Evolutionary conservation across 1,140 invertebrate genomes (phyloP).

Genomic region (Pogonomyrmex californicus): DNA sequence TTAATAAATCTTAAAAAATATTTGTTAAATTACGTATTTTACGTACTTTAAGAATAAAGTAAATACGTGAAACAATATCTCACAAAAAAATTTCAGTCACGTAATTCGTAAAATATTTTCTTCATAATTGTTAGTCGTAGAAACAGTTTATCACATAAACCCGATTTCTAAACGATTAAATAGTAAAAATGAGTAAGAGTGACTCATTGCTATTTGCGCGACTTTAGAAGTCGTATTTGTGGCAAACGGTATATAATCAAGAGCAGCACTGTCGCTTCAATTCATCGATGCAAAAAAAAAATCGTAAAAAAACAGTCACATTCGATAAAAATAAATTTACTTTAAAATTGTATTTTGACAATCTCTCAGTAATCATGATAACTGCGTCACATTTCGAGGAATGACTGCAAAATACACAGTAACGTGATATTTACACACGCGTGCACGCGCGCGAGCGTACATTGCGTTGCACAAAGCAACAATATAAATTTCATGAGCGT

Average conservation of each 20-base stretch:
- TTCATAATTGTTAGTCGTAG: neutral
- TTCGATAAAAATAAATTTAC: conserved; percentile 1
- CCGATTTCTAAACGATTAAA: conserved; percentile 31
- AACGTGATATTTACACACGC: conserved; percentile 48
- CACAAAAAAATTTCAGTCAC: neutral
- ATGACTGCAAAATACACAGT: neutral
- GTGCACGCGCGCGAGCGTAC: neutral
- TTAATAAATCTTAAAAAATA: neutral
- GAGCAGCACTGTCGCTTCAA: neutral
- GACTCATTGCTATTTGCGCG: neutral
- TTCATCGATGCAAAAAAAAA: neutral
- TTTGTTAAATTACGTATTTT: neutral
- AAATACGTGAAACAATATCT: neutral
- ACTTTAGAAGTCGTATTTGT: neutral
- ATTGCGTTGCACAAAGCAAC: conserved; percentile 38
- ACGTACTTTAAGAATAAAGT: too few species aligned
- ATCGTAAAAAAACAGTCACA: conserved; percentile 14
- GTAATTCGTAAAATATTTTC: conserved; percentile 10
- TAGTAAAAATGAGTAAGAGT: conserved; percentile 21
- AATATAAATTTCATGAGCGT: conserved; percentile 60
- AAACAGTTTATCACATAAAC: conserved; percentile 14
- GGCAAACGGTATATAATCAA: neutral
- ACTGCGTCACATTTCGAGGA: conserved; percentile 22
- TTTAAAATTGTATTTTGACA: neutral
- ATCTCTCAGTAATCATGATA: neutral